Conservation (phyloP, 2,113 vertebrate species). For the Nannobrachium achirus region DNA sequence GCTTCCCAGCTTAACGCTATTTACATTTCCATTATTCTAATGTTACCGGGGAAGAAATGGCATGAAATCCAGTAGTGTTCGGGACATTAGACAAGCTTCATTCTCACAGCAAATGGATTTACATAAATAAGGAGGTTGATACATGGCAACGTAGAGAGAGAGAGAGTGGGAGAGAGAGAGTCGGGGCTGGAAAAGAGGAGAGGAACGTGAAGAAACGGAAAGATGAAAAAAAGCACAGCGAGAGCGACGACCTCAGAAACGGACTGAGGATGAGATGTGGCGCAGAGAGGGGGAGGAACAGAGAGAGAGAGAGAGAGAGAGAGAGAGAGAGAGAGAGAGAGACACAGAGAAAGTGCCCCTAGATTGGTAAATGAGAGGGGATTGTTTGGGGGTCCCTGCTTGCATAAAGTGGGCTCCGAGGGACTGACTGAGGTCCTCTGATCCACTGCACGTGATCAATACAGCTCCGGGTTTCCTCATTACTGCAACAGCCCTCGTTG, state of each 20-base stretch:
- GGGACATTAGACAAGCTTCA: constrained; percentile 79
- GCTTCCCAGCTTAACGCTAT: constrained; percentile 77
- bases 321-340: constrained; percentile 2
- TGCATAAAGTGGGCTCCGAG: constrained; percentile 71
- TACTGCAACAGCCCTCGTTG: constrained; percentile 62
- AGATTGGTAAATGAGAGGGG: constrained; percentile 56
- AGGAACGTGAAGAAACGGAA: constrained; percentile 47
- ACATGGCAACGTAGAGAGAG: constrained; percentile 44
- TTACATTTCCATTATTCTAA: constrained; percentile 81
- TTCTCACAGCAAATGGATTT: constrained; percentile 78
- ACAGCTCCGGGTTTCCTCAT: constrained; percentile 67
- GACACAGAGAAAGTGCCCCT: neutral
- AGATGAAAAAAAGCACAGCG: constrained; percentile 19
- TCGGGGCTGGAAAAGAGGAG: constrained; percentile 3
- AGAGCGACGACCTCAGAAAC: constrained; percentile 37
- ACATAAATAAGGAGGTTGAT: constrained; percentile 78
- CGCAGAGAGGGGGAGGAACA: constrained; percentile 1
- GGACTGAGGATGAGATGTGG: constrained; percentile 35
- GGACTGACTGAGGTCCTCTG: constrained; percentile 70
- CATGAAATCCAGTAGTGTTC: constrained; percentile 78
- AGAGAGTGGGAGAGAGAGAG: neutral
- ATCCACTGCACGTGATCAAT: constrained; percentile 74
- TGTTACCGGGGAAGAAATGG: constrained; percentile 73
- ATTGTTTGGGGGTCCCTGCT: constrained; percentile 34
- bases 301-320: neutral